Percentiles rank a stretch among this genome's conserved stretches.
Conservation (phyloP, 2,888 invertebrate species). For the Pyrrhia umbra region DNA sequence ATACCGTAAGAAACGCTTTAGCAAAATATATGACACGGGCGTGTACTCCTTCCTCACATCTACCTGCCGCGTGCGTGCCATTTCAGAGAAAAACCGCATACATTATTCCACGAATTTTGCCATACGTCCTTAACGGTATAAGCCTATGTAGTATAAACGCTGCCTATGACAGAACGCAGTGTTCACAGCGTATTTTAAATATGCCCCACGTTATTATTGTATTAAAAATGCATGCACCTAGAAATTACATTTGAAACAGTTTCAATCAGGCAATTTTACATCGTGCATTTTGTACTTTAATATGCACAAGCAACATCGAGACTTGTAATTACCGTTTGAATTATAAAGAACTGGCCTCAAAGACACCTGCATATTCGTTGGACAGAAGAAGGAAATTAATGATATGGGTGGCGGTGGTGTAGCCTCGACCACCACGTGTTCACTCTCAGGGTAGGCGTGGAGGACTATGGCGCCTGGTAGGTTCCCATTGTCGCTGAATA, state of each 20-base stretch:
- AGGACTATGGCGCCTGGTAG: slow-evolving; percentile 66
- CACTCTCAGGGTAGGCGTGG: slow-evolving; percentile 55
- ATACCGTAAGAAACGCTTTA: slow-evolving; percentile 69
- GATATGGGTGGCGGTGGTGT: slow-evolving; percentile 63
- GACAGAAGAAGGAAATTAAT: slow-evolving; percentile 53
- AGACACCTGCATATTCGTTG: slow-evolving; percentile 76
- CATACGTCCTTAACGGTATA: slow-evolving; percentile 24
- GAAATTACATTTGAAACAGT: slow-evolving; percentile 29
- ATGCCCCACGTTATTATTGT: slow-evolving; percentile 17
- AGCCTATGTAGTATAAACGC: not conserved
- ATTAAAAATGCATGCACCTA: slow-evolving; percentile 22
- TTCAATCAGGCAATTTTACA: slow-evolving; percentile 34
- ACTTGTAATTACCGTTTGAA: slow-evolving; percentile 51
- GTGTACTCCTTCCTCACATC: slow-evolving; percentile 51
- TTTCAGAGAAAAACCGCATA: slow-evolving; percentile 57
- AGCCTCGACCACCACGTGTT: slow-evolving; percentile 63
- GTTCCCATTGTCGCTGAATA: slow-evolving; percentile 85
- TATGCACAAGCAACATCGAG: slow-evolving; percentile 37
- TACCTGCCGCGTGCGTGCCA: slow-evolving; percentile 60
- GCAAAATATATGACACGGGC: slow-evolving; percentile 67
- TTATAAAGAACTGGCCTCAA: slow-evolving; percentile 59
- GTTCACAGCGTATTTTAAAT: slow-evolving; percentile 10
- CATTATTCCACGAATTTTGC: slow-evolving; percentile 63
- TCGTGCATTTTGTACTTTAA: slow-evolving; percentile 42
- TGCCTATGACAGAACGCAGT: not conserved